Conservation (phyloP, 1,140 invertebrate genomes). For the Drosophila orena region DNA sequence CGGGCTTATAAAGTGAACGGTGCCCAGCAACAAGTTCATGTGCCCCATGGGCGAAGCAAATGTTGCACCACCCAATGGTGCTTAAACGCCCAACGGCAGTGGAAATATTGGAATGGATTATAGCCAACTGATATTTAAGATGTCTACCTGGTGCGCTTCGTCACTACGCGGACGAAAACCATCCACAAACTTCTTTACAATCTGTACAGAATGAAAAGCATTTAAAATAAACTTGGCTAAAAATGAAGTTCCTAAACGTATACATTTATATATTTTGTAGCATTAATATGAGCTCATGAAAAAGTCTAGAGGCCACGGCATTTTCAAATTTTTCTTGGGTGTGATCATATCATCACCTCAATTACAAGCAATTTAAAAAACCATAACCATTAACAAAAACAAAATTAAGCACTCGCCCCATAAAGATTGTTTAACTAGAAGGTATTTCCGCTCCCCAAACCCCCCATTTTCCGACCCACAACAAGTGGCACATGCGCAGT, state of each 20-base stretch:
- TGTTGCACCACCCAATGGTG: constrained; percentile 23
- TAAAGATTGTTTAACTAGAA: constrained; percentile 26
- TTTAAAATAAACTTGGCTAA: no score
- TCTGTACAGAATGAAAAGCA: no score
- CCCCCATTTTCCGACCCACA: neutral
- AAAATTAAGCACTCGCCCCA: constrained; percentile 8
- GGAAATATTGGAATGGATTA: constrained; percentile 2
- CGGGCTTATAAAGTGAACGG: constrained; percentile 67
- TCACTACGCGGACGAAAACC: no score
- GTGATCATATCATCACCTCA: neutral
- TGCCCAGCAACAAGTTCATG: constrained; percentile 15
- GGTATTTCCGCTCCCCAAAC: constrained; percentile 11
- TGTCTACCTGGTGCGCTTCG: no score
- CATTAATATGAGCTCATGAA: neutral
- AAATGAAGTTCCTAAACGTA: no score
- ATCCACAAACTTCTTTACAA: no score
- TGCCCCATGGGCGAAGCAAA: constrained; percentile 11
- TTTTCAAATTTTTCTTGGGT: neutral
- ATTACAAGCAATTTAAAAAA: neutral
- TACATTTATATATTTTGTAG: no score
- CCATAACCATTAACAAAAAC: constrained; percentile 6
- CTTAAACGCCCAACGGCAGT: constrained; percentile 8
- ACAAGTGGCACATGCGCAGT: constrained; percentile 16
- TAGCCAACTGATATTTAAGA: no score
- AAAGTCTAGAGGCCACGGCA: no score